phyloP scores from a whole-genome alignment of 2,797 vertebrate genomes.

The Falco peregrinus region DNA sequence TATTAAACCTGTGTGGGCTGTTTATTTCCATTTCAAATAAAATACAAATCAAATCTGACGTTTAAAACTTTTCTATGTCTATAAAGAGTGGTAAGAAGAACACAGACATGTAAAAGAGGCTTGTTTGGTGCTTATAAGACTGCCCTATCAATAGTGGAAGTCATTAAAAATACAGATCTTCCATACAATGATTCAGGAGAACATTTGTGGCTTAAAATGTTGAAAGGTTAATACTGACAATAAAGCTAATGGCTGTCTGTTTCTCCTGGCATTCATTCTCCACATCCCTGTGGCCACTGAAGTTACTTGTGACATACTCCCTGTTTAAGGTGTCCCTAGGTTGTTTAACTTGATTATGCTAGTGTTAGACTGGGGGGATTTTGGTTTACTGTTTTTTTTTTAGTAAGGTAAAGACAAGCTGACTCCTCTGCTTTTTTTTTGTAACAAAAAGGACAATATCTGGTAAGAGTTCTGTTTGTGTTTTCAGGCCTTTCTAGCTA shows the following conservation, averaged over 20 bases:
- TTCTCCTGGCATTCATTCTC: background rate
- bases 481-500: background rate
- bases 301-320: background rate
- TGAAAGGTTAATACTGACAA: background rate
- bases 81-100: background rate
- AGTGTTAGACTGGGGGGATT: background rate
- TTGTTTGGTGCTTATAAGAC: background rate
- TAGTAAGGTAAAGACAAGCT: background rate
- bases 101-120: background rate
- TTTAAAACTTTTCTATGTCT: conserved; percentile 6
- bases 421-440: background rate
- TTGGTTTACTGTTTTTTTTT: background rate
- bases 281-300: background rate
- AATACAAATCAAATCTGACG: conserved; percentile 40
- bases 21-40: conserved; percentile 46
- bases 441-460: background rate
- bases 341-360: background rate
- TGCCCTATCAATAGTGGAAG: background rate
- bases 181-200: background rate
- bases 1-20: conserved; percentile 10
- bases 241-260: background rate
- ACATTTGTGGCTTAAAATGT: background rate
- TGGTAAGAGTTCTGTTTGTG: background rate
- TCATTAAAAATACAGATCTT: conserved; percentile 8
- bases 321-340: background rate